These are phyloP conservation scores for Physeter macrocephalus DNA, from an alignment of 2,113 vertebrate species.

Conservation along the genomic window DNA sequence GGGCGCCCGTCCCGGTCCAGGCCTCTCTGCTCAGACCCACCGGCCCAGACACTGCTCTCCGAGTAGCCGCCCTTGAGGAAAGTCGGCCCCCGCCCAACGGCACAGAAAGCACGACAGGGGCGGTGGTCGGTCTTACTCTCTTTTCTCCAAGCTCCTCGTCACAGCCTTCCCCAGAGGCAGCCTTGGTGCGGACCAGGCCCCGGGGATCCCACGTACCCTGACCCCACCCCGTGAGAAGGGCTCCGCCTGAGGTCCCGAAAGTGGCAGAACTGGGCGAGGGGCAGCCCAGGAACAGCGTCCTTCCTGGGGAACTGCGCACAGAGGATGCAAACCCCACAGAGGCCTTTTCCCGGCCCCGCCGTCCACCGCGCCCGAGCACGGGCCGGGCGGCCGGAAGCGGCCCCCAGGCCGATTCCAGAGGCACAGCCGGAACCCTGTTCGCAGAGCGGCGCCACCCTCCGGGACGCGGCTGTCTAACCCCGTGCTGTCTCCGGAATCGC, in stretches of 20 bases:
- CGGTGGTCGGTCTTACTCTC: background rate
- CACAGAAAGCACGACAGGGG: background rate
- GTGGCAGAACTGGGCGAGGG: background rate
- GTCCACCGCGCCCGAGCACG: background rate
- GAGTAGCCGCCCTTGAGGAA: background rate
- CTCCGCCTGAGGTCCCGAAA: background rate
- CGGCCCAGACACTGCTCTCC: background rate
- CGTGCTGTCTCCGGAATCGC: background rate
- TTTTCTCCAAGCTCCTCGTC: background rate
- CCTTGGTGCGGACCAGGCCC: background rate
- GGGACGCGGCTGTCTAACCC: background rate
- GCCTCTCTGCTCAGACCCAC: background rate
- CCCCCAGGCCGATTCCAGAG: background rate
- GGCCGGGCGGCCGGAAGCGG: background rate
- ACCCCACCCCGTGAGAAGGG: background rate
- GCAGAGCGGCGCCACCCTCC: fast-evolving
- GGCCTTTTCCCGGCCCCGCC: background rate
- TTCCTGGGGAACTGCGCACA: fast-evolving
- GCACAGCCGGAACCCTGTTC: fast-evolving
- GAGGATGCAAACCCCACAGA: background rate
- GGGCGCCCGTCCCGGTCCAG: background rate
- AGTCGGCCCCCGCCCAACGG: fast-evolving
- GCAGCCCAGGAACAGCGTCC: background rate
- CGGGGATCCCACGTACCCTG: background rate
- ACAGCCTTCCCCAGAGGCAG: background rate